These are phyloP conservation scores for Drosophila helvetica DNA, from an alignment of 2,888 invertebrate genomes.

Conservation along the genomic window DNA sequence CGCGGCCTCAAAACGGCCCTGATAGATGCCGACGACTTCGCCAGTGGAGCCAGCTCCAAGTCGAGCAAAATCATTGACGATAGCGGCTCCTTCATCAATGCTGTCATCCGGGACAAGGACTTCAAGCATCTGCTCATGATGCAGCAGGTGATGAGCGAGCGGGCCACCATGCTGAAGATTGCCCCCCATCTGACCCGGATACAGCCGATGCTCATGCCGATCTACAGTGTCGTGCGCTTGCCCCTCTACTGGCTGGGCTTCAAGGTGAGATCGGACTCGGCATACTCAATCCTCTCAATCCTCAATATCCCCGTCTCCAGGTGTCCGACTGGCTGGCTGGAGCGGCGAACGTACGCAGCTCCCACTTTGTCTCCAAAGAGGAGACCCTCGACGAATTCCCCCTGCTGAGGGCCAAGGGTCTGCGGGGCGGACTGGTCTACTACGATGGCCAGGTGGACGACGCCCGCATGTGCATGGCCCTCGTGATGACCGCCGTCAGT, in stretches of 20 bases:
- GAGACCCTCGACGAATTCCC: conserved; percentile 98
- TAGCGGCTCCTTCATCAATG: conserved; percentile 97
- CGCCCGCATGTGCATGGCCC: conserved; percentile 98
- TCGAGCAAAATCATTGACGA: conserved; percentile 99
- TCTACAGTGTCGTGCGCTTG: conserved; percentile 99
- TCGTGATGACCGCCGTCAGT: conserved; percentile 96
- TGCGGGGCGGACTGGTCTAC: conserved; percentile 98
- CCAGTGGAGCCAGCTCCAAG: conserved; percentile 96
- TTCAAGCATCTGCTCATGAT: conserved; percentile 99
- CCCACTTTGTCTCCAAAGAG: conserved; percentile 95
- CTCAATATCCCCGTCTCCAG: background rate
- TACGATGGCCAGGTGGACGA: conserved; percentile 99
- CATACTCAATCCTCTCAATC: too few species aligned
- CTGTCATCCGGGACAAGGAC: conserved; percentile 94
- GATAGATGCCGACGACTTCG: conserved; percentile 97
- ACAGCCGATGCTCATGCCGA: conserved; percentile 98
- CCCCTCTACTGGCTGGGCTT: conserved; percentile 99
- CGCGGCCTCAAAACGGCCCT: conserved; percentile 97
- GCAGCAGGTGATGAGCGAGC: conserved; percentile 97
- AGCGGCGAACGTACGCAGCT: conserved; percentile 95
- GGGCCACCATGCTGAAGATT: conserved; percentile 95
- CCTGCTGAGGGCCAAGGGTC: conserved; percentile 96
- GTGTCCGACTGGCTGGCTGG: conserved; percentile 98
- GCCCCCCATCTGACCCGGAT: conserved; percentile 99
- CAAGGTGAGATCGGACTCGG: conserved; percentile 86